These are phyloP conservation scores for Atrina japonica DNA, from an alignment of 2,888 invertebrate genomes.

Conservation along the genomic window DNA sequence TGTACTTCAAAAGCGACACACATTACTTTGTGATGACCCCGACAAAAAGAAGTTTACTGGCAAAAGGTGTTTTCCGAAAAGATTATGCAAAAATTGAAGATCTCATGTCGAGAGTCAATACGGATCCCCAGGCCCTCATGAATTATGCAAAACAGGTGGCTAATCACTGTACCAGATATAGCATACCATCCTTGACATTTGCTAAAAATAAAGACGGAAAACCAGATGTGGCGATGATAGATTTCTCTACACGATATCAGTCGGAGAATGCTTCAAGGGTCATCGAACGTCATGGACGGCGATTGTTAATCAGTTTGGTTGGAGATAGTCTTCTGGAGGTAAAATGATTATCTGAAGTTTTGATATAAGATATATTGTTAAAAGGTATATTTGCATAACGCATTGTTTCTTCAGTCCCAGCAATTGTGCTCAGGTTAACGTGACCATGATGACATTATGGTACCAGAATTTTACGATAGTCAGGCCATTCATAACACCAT, in stretches of 20 bases:
- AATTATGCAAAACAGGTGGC: slow-evolving; percentile 97
- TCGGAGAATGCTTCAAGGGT: slow-evolving; percentile 97
- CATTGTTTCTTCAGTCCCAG: too few species aligned
- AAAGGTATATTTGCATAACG: too few species aligned
- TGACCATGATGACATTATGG: too few species aligned
- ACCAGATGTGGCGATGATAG: slow-evolving; percentile 98
- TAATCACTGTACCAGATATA: slow-evolving; percentile 83
- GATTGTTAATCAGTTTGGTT: slow-evolving; percentile 92
- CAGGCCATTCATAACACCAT: too few species aligned
- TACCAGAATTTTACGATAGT: too few species aligned
- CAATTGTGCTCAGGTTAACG: too few species aligned
- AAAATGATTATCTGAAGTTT: slow-evolving; percentile 51
- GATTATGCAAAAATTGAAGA: slow-evolving; percentile 94
- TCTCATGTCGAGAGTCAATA: slow-evolving; percentile 92
- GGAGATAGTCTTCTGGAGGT: slow-evolving; percentile 97
- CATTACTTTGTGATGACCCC: slow-evolving; percentile 99
- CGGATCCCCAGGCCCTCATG: slow-evolving; percentile 93
- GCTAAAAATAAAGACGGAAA: slow-evolving; percentile 98
- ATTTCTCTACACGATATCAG: slow-evolving; percentile 99
- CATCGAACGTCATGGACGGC: slow-evolving; percentile 88
- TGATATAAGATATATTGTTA: too few species aligned
- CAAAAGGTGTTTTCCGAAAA: slow-evolving; percentile 95
- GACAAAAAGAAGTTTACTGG: slow-evolving; percentile 94
- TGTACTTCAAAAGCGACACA: slow-evolving; percentile 99
- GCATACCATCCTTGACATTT: slow-evolving; percentile 87